Conservation (phyloP, 2,888 invertebrate species). For the Terebella lapidaria region DNA sequence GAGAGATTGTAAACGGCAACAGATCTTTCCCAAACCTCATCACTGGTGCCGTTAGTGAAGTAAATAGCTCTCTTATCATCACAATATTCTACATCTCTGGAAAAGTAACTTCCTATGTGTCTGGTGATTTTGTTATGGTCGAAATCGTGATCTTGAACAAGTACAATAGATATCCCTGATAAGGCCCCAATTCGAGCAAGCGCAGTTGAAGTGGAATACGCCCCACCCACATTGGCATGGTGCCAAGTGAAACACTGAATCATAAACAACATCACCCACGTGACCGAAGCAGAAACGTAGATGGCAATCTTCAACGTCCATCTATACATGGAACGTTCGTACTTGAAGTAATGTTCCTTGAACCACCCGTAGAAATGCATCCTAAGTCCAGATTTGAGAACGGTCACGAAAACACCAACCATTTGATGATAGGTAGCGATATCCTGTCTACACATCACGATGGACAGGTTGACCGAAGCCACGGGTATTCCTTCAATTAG, state of each 20-base stretch:
- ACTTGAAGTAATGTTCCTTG: conserved; percentile 15
- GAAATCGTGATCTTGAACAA: background rate
- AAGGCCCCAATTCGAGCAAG: background rate
- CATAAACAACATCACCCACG: conserved; percentile 11
- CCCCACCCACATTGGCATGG: conserved; percentile 2
- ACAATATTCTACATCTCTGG: background rate
- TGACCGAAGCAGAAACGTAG: conserved; percentile 11
- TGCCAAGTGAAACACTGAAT: conserved; percentile 15
- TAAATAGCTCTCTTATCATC: background rate
- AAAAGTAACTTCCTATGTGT: background rate
- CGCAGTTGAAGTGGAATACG: background rate
- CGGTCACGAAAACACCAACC: conserved; percentile 5
- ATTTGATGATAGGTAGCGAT: conserved; percentile 10
- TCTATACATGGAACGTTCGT: conserved; percentile 8
- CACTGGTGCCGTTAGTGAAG: background rate
- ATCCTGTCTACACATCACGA: conserved; percentile 13
- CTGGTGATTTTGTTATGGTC: background rate
- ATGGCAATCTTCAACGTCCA: conserved; percentile 15
- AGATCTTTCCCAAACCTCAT: background rate
- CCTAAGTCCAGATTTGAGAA: conserved; percentile 11
- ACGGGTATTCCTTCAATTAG: conserved; percentile 15
- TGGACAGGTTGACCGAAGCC: conserved; percentile 15
- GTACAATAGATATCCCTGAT: background rate
- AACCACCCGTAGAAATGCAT: conserved; percentile 15
- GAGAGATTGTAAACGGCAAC: background rate